phyloP scores from a whole-genome alignment of 2,888 invertebrate genomes.

The Acholoe squamosa region DNA sequence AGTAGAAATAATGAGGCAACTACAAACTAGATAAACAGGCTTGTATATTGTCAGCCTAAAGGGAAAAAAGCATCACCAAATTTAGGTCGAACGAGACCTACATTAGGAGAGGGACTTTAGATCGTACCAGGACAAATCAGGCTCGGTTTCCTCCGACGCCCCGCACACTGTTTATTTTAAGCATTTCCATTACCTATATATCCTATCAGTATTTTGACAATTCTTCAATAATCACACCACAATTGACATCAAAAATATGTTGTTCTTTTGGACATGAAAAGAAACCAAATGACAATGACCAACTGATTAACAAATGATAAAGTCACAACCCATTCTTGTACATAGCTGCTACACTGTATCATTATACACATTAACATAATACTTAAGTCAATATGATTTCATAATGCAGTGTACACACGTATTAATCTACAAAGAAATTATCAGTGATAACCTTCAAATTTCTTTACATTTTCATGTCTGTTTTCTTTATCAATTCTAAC shows the following conservation, averaged over 20 bases:
- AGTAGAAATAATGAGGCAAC: conserved; percentile 41
- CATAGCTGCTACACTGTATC: not conserved
- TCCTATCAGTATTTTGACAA: not conserved
- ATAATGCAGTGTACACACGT: not conserved
- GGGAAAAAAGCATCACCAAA: not conserved
- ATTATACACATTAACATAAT: not conserved
- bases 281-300: not conserved
- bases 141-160: conserved; percentile 5
- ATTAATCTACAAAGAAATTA: conserved; percentile 4
- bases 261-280: conserved; percentile 30
- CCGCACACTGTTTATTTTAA: not conserved
- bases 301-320: not conserved
- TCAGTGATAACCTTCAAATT: not conserved
- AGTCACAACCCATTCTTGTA: not conserved
- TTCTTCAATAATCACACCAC: conserved; percentile 41
- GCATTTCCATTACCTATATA: conserved; percentile 17
- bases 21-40: conserved; percentile 32
- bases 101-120: conserved; percentile 12
- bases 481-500: not conserved
- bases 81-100: conserved; percentile 9
- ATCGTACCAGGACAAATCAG: conserved; percentile 26
- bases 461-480: not conserved
- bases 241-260: conserved; percentile 50
- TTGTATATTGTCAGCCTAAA: not conserved
- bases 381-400: not conserved